A percentile compares a stretch with the other conserved stretches of the same genome.
These are phyloP conservation scores for Spodoptera litura DNA, from an alignment of 1,140 invertebrate genomes.

Conservation along the genomic window DNA sequence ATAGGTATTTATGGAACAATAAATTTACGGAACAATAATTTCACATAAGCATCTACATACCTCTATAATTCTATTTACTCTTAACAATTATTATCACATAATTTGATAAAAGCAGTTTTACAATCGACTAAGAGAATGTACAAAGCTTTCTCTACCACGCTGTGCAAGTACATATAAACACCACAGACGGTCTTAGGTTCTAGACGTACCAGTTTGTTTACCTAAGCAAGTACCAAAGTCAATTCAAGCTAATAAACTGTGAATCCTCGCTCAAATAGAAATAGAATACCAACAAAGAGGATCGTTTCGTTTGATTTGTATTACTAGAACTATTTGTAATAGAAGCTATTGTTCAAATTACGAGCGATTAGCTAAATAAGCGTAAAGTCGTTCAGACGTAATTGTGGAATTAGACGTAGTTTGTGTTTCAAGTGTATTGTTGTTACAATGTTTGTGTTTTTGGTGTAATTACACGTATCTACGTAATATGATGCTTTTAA, in stretches of 20 bases:
- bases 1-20: too few species aligned
- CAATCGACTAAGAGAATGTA: too few species aligned
- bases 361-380: constrained; percentile 20
- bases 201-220: constrained; percentile 31
- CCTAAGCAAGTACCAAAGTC: constrained; percentile 34
- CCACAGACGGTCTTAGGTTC: constrained; percentile 7
- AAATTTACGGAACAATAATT: too few species aligned
- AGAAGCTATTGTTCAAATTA: constrained; percentile 5
- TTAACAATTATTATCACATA: too few species aligned
- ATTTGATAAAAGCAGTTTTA: too few species aligned
- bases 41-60: too few species aligned
- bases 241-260: constrained; percentile 36
- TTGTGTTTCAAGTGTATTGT: constrained; percentile 6
- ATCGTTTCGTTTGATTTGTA: constrained; percentile 38
- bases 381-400: constrained; percentile 21
- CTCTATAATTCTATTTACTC: too few species aligned
- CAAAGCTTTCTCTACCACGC: too few species aligned
- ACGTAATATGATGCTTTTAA: too few species aligned
- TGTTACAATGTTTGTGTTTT: background rate
- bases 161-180: background rate
- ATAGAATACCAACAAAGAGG: constrained; percentile 6
- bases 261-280: constrained; percentile 11
- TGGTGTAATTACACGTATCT: too few species aligned
- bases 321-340: constrained; percentile 29
- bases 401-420: background rate